These are phyloP conservation scores for Actinopyga echinites DNA, from an alignment of 53 echinoderm and acorn worm species.

Conservation along the genomic window DNA sequence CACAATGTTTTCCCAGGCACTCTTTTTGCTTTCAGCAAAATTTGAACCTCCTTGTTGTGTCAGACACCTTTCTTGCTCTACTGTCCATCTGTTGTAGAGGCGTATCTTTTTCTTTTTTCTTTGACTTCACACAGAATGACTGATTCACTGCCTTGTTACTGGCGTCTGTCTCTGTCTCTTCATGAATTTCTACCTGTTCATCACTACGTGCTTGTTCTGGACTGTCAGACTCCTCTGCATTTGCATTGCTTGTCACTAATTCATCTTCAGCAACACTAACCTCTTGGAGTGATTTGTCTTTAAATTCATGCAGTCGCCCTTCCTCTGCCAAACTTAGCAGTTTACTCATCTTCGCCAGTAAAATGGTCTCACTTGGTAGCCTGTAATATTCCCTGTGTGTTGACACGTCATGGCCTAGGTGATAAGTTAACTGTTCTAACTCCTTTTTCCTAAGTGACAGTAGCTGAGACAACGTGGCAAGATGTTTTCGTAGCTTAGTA, in stretches of 20 bases:
- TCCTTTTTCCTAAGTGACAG: constrained; percentile 52
- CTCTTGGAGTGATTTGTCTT: constrained; percentile 48
- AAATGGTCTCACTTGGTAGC: constrained; percentile 43
- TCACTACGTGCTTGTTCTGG: background rate
- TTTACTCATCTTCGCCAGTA: constrained; percentile 63
- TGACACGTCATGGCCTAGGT: constrained; percentile 52
- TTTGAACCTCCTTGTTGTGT: background rate
- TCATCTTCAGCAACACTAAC: constrained; percentile 1
- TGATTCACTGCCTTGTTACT: background rate
- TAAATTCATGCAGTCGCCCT: constrained; percentile 14
- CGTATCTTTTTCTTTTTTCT: background rate
- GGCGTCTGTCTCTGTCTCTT: background rate
- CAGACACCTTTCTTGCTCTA: background rate
- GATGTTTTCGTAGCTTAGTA: constrained; percentile 60
- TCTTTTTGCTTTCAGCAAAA: background rate
- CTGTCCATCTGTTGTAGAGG: constrained; percentile 6
- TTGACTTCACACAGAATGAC: background rate
- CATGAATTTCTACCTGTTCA: no score
- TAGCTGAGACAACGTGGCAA: constrained; percentile 58
- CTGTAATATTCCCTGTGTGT: constrained; percentile 54
- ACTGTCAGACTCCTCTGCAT: constrained; percentile 1
- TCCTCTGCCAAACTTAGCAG: constrained; percentile 33
- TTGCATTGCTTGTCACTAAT: background rate
- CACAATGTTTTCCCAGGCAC: constrained; percentile 6
- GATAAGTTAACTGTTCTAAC: constrained; percentile 54